phyloP scores from a whole-genome alignment of 2,113 vertebrate genomes.

The Microtus oregoni region DNA sequence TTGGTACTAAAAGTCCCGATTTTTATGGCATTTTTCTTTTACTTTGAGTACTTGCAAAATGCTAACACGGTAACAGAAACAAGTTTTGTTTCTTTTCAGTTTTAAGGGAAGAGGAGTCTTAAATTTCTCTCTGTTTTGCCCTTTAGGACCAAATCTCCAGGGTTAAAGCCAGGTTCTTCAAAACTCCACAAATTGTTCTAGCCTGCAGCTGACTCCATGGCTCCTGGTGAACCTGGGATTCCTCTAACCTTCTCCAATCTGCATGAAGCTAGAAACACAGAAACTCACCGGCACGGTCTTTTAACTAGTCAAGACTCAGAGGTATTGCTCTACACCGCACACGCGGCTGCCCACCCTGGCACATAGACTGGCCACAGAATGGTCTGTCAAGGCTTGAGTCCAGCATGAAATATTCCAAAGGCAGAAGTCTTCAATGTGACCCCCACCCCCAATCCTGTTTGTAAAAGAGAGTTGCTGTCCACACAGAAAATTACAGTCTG shows the following conservation, averaged over 20 bases:
- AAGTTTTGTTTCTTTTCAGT: neutral
- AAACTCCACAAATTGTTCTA: neutral
- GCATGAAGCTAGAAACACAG: neutral
- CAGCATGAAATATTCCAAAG: neutral
- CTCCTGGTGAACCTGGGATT: fast-evolving
- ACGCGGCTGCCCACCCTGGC: neutral
- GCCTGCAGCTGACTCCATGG: neutral
- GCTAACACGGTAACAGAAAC: neutral
- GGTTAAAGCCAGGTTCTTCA: neutral
- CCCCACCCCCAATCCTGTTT: constrained; percentile 6
- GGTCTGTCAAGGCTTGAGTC: neutral
- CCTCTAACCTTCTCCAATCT: neutral
- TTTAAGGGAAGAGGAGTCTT: neutral
- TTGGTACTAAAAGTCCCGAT: neutral
- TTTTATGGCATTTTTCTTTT: constrained; percentile 6
- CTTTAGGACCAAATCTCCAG: neutral
- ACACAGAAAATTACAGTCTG: constrained; percentile 79
- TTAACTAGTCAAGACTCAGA: neutral
- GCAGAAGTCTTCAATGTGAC: neutral
- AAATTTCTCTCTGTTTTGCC: constrained; percentile 16
- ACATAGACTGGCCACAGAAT: fast-evolving
- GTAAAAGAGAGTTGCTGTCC: constrained; percentile 59
- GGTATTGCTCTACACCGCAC: neutral
- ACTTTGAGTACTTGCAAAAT: neutral
- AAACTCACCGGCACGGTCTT: fast-evolving